These are phyloP conservation scores for Hylaea fasciaria DNA, from an alignment of 2,888 invertebrate species.

Conservation along the genomic window DNA sequence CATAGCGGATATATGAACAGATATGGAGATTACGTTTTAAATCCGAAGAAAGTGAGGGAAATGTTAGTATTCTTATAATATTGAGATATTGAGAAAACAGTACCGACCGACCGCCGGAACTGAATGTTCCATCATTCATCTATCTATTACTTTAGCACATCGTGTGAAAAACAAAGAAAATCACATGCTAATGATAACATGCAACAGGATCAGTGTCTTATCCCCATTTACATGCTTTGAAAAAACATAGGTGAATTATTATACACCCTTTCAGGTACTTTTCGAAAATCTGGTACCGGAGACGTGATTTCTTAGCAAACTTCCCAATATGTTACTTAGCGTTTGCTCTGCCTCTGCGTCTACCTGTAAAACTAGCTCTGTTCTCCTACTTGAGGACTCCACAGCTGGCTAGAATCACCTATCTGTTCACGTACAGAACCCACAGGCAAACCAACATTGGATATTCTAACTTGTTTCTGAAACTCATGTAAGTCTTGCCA, in stretches of 20 bases:
- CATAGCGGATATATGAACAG: slow-evolving; percentile 80
- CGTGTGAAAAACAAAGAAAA: no score
- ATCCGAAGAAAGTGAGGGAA: slow-evolving; percentile 72
- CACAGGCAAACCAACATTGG: slow-evolving; percentile 73
- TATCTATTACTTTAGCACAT: no score
- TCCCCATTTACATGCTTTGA: no score
- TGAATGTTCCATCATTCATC: no score
- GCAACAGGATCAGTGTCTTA: no score
- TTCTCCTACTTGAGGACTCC: slow-evolving; percentile 73
- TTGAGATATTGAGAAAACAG: no score
- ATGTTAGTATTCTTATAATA: slow-evolving; percentile 59
- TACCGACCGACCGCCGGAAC: no score
- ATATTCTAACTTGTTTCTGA: slow-evolving; percentile 73
- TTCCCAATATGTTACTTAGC: slow-evolving; percentile 70
- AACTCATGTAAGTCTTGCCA: slow-evolving; percentile 67
- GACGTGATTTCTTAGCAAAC: slow-evolving; percentile 75
- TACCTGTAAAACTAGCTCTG: slow-evolving; percentile 52
- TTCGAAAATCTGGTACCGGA: slow-evolving; percentile 64
- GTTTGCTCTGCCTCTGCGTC: slow-evolving; percentile 55
- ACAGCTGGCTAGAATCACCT: slow-evolving; percentile 73
- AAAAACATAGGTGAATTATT: no score
- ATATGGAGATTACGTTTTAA: slow-evolving; percentile 78
- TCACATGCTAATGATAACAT: no score
- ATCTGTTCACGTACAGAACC: slow-evolving; percentile 74
- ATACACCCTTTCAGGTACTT: slow-evolving; percentile 76